These are phyloP conservation scores for Platyrinchus mystaceus DNA, from an alignment of 2,797 vertebrate species.

Conservation along the genomic window DNA sequence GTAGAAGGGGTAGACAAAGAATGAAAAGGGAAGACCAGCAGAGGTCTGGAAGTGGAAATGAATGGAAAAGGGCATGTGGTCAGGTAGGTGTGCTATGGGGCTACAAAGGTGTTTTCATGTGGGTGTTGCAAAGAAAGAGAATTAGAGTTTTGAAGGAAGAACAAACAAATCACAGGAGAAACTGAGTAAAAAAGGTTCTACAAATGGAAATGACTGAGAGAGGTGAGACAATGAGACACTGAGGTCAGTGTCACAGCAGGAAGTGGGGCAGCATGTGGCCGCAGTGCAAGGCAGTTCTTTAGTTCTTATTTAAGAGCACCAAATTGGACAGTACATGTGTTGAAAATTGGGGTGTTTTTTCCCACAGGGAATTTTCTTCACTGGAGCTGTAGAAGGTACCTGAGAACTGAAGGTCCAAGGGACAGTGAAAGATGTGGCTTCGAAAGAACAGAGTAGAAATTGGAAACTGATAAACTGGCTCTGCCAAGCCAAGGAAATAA, in stretches of 20 bases:
- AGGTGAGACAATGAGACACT: neutral
- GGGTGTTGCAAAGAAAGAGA: neutral
- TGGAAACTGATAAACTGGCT: neutral
- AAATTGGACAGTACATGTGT: rapidly evolving
- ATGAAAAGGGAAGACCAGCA: neutral
- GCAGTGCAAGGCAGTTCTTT: neutral
- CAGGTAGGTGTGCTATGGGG: neutral
- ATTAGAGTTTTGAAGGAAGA: neutral
- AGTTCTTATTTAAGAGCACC: neutral
- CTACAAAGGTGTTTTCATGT: neutral
- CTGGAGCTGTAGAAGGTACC: neutral
- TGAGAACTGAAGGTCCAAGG: neutral
- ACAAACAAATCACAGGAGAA: neutral
- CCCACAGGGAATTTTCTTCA: neutral
- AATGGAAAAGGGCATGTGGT: neutral
- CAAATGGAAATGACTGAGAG: neutral
- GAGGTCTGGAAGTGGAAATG: neutral
- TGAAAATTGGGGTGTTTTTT: neutral
- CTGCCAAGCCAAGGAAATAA: neutral
- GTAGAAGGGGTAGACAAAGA: neutral
- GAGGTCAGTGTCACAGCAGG: neutral
- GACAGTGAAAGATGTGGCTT: neutral
- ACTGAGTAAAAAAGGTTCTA: neutral
- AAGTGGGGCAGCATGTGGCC: neutral
- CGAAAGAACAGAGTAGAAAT: neutral